These are phyloP conservation scores for Pristionchus maxplancki DNA, from an alignment of 2,888 invertebrate genomes.

Conservation along the genomic window DNA sequence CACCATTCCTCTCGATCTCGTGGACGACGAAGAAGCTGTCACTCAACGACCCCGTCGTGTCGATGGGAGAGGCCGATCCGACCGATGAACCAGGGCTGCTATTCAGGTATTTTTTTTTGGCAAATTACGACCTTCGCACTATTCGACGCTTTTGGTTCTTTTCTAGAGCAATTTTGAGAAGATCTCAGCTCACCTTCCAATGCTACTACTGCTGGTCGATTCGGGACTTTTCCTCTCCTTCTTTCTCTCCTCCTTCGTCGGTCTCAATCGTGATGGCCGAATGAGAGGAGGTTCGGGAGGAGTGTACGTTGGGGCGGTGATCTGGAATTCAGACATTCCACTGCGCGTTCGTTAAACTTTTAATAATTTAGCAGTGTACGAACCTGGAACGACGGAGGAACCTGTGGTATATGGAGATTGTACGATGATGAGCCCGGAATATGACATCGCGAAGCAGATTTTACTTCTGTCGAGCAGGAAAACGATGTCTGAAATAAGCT, in stretches of 20 bases:
- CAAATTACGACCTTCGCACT: not conserved
- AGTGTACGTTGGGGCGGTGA: conserved; percentile 64
- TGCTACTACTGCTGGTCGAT: conserved; percentile 31
- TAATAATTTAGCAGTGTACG: not conserved
- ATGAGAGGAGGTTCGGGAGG: conserved; percentile 64
- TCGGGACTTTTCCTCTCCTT: conserved; percentile 43
- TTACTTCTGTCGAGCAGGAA: conserved; percentile 58
- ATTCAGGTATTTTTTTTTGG: not conserved
- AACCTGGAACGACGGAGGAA: conserved; percentile 66
- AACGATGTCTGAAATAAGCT: conserved; percentile 60
- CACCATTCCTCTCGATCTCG: conserved; percentile 52
- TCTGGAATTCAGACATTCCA: conserved; percentile 54
- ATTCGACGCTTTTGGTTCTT: not conserved
- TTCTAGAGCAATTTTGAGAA: not conserved
- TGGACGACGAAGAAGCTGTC: conserved; percentile 70
- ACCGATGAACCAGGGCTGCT: conserved; percentile 59
- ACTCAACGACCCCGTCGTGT: conserved; percentile 68
- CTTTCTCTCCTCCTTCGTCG: conserved; percentile 22
- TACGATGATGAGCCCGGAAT: conserved; percentile 60
- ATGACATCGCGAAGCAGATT: conserved; percentile 56
- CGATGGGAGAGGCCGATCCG: conserved; percentile 58
- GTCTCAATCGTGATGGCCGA: conserved; percentile 50
- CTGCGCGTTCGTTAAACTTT: no score
- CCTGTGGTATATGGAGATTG: conserved; percentile 61
- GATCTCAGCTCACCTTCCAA: conserved; percentile 20